phyloP scores from a whole-genome alignment of 2,797 vertebrate species.

The Strix occidentalis region DNA sequence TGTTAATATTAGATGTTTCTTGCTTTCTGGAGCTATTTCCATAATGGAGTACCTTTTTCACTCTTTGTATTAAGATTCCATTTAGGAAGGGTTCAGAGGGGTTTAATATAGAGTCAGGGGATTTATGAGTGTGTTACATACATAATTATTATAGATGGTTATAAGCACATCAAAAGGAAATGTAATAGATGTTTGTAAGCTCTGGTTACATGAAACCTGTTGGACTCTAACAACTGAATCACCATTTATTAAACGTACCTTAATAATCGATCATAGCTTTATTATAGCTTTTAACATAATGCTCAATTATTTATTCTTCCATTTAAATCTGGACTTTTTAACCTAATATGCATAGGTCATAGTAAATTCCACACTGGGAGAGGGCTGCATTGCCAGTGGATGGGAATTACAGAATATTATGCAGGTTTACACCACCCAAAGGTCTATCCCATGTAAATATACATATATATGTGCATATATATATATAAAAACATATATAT shows the following conservation, averaged over 20 bases:
- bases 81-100: slow-evolving; percentile 51
- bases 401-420: background rate
- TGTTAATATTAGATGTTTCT: background rate
- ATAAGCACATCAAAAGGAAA: slow-evolving; percentile 48
- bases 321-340: background rate
- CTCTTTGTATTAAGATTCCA: slow-evolving; percentile 20
- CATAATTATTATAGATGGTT: slow-evolving; percentile 46
- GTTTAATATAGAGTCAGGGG: slow-evolving; percentile 31
- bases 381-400: background rate
- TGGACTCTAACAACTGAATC: slow-evolving; percentile 12
- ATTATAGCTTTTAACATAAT: background rate
- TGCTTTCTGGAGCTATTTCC: background rate
- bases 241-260: background rate
- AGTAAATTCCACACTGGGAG: background rate
- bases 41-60: slow-evolving; percentile 3
- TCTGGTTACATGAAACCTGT: slow-evolving; percentile 38
- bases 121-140: slow-evolving; percentile 47
- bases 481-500: background rate
- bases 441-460: background rate
- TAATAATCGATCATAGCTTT: background rate
- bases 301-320: slow-evolving; percentile 29
- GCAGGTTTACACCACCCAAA: background rate
- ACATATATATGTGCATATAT: accelerated
- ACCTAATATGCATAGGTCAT: background rate
- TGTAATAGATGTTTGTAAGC: slow-evolving; percentile 55